phyloP scores from a whole-genome alignment of 2,888 invertebrate species.

The Drosophila basisetae region DNA sequence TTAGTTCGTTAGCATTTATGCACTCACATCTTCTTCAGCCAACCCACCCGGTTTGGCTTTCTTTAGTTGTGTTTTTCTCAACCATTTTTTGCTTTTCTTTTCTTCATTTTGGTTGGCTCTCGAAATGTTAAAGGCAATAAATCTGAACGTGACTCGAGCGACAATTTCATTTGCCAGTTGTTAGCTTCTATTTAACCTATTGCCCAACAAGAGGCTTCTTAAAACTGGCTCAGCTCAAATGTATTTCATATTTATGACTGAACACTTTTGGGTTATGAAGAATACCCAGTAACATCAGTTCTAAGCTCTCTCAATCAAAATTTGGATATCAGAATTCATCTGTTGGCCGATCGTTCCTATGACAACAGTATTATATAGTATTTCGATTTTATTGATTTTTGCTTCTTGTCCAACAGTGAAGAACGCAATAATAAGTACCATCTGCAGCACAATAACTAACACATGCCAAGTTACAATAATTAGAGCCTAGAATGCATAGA shows the following conservation, averaged over 20 bases:
- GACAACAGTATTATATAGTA: neutral
- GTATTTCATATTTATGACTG: constrained; percentile 1
- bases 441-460: neutral
- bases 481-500: neutral
- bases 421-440: neutral
- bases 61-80: constrained; percentile 12
- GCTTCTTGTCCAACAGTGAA: too few relatives aligned
- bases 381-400: neutral
- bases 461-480: neutral
- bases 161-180: constrained; percentile 16
- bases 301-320: neutral
- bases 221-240: constrained; percentile 27
- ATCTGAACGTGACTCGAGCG: constrained; percentile 57
- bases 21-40: constrained; percentile 54
- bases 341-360: neutral
- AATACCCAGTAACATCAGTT: neutral
- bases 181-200: constrained; percentile 16
- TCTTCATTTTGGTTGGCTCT: constrained; percentile 46
- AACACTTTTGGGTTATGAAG: neutral
- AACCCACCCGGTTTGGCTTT: neutral
- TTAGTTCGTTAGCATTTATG: constrained; percentile 80
- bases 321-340: neutral
- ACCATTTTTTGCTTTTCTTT: constrained; percentile 1
- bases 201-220: constrained; percentile 3
- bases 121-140: constrained; percentile 63